phyloP scores from a whole-genome alignment of 2,888 invertebrate species.

The Papilio elwesi region DNA sequence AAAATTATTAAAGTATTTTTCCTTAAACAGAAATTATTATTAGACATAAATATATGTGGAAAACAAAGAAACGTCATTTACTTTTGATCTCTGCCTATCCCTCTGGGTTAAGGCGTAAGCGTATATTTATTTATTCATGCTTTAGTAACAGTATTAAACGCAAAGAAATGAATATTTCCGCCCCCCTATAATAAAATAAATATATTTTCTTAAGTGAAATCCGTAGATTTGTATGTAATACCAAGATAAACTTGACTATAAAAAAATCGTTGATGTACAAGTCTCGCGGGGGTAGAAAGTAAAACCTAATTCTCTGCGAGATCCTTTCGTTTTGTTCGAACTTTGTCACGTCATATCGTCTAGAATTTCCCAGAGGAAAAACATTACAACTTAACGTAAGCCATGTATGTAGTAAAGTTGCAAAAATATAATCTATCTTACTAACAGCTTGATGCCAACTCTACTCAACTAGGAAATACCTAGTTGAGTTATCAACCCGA shows the following conservation, averaged over 20 bases:
- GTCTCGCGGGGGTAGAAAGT: background rate
- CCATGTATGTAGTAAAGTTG: background rate
- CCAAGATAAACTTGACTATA: background rate
- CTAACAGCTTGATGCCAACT: background rate
- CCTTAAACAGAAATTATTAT: background rate
- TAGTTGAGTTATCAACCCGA: background rate
- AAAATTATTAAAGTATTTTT: background rate
- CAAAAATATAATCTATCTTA: background rate
- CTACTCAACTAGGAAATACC: no score
- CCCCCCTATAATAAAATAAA: no score
- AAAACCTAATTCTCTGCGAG: background rate
- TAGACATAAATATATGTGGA: background rate
- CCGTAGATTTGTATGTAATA: background rate
- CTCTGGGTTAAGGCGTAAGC: no score
- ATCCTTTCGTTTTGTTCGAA: slow-evolving; percentile 1
- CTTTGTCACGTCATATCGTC: slow-evolving; percentile 3
- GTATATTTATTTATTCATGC: no score
- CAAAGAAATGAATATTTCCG: no score
- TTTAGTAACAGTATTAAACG: no score
- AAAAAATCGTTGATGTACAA: background rate
- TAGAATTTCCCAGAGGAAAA: slow-evolving; percentile 6
- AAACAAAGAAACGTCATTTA: no score
- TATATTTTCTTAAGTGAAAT: background rate
- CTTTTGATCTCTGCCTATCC: no score
- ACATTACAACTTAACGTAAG: background rate